Conservation (phyloP, 2,888 invertebrate species). For the Stegophylla sp. region DNA sequence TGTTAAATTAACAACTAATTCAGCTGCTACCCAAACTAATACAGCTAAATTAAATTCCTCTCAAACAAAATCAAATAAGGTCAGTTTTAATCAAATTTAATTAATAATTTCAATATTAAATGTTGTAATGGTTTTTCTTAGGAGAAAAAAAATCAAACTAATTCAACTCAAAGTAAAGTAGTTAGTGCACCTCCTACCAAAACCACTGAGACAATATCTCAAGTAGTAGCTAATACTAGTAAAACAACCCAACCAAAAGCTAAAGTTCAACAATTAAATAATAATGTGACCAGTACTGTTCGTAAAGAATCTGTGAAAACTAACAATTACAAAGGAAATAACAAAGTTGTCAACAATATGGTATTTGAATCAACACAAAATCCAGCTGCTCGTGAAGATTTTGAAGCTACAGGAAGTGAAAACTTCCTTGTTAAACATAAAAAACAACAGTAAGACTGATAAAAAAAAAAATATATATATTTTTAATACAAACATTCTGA, state of each 20-base stretch:
- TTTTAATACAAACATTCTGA: background rate
- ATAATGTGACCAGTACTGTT: slow-evolving; percentile 21
- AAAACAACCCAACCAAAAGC: slow-evolving; percentile 20
- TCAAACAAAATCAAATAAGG: slow-evolving; percentile 51
- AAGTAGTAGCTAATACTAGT: background rate
- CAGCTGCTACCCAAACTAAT: slow-evolving; percentile 56
- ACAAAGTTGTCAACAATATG: slow-evolving; percentile 68
- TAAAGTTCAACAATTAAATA: slow-evolving; percentile 44
- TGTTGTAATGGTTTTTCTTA: background rate
- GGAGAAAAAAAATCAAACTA: slow-evolving; percentile 50
- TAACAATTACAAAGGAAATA: slow-evolving; percentile 46
- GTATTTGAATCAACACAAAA: slow-evolving; percentile 77
- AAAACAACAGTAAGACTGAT: slow-evolving; percentile 62
- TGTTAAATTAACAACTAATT: slow-evolving; percentile 35
- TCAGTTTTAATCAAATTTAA: background rate
- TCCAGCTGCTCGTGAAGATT: slow-evolving; percentile 77
- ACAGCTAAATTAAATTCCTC: slow-evolving; percentile 33
- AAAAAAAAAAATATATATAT: background rate
- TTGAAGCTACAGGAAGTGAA: slow-evolving; percentile 75
- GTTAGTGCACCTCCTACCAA: background rate
- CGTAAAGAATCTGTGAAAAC: slow-evolving; percentile 55
- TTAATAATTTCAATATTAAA: background rate
- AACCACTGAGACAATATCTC: slow-evolving; percentile 16
- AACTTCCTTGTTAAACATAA: slow-evolving; percentile 66
- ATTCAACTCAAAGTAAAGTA: slow-evolving; percentile 30